Percentiles rank a stretch among this genome's conserved stretches.
Conservation (phyloP, 2,797 vertebrate species). For the Nyctalus aviator region DNA sequence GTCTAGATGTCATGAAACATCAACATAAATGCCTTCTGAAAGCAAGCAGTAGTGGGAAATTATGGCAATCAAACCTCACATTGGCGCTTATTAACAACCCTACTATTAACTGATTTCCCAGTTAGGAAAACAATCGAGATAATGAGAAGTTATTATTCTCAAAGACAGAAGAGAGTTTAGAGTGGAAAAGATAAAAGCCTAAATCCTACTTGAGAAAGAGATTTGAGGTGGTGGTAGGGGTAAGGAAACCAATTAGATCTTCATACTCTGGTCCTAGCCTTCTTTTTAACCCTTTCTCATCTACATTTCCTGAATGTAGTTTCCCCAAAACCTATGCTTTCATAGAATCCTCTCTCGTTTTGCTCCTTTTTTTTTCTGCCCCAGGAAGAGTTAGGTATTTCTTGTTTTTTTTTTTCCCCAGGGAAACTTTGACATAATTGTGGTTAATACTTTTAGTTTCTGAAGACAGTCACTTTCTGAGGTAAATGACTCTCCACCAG, state of each 20-base stretch:
- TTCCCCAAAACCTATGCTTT: neutral
- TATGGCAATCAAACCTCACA: neutral
- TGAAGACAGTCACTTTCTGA: neutral
- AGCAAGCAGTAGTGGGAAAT: neutral
- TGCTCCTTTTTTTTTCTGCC: neutral
- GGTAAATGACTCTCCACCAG: neutral
- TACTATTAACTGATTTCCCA: slow-evolving; percentile 13
- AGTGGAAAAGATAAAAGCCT: neutral
- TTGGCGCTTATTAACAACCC: neutral
- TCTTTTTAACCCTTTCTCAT: neutral
- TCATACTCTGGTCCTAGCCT: neutral
- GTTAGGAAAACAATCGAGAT: neutral
- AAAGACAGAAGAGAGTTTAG: neutral
- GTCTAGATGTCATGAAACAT: neutral
- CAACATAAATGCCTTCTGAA: neutral
- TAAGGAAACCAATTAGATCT: accelerated
- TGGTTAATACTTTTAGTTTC: slow-evolving; percentile 30
- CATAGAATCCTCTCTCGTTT: neutral
- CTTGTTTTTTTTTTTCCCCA: slow-evolving; percentile 1
- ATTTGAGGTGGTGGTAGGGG: neutral
- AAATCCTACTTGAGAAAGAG: neutral
- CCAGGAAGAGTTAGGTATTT: neutral
- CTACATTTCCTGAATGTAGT: neutral
- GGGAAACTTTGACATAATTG: neutral
- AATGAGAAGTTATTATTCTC: slow-evolving; percentile 8